Base-by-base conservation (phyloP, 92 coral and sea anemone species). In the Porites rus region DNA sequence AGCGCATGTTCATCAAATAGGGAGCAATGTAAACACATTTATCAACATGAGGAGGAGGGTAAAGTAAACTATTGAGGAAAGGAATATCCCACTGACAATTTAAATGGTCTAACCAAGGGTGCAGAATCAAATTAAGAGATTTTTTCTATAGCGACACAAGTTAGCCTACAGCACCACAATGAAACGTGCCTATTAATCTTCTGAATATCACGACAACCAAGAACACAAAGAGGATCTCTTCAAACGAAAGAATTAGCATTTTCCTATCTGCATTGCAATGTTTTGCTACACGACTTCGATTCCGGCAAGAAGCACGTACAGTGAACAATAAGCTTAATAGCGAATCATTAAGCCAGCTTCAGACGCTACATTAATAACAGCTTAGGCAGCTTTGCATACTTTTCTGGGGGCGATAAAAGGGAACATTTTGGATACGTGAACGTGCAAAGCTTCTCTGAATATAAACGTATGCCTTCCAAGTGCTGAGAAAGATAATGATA, bases 1-100 rank as follows among this genome's bases (percentile, higher is more conserved):
- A 81, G 46, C 67, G 58, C 69, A 81, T 58, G 86, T 70, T 4
- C 74, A 84, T 81, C 88, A 64, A 74, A 12, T 10, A 25, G 69
- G 74, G 3, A 65, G 65, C 59, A 76, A 66, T 51, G 88, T 76
- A 85, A 85, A 85, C 83, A 84, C 74, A 60, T 77, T 51, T 76
- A 76, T 38, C 62, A 74, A 75, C 69, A 83, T 46, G 80, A 73
- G 72, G 51, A 8, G 87, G 79, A 38, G 46, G 50, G 77, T 19
- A 72, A 31, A 62, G 21, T 8, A 82, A 83, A 61, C 87, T 20
- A 61, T 62, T 73, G 71, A 16, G 72, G 51, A 61, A 73, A 73
- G n/a, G 73, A 65, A 83, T 59, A 43, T 69, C 87, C 54, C n/a
- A 64, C 61, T n/a, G 73, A 50, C 25, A 69, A 24, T 21, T 22